phyloP scores from a whole-genome alignment of 2,797 vertebrate species.

The Halcyon leucocephala region DNA sequence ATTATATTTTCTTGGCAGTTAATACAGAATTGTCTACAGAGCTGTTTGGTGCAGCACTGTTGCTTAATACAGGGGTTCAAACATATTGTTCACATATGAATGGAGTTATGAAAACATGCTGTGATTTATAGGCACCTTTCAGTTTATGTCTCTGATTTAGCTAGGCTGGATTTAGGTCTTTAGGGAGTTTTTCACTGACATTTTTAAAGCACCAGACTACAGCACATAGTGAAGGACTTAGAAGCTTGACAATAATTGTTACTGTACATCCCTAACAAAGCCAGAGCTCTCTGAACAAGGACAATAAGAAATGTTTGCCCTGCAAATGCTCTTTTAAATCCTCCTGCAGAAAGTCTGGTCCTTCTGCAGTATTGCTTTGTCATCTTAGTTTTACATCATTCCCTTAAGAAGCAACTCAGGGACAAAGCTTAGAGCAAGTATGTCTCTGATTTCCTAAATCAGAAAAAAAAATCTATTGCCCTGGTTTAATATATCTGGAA shows the following conservation, averaged over 20 bases:
- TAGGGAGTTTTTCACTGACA: neutral
- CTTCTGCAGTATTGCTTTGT: neutral
- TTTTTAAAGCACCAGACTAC: neutral
- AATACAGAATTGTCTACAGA: neutral
- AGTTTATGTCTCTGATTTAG: neutral
- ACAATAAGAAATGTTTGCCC: neutral
- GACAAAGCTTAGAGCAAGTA: neutral
- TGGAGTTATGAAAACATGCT: neutral
- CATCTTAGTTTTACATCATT: neutral
- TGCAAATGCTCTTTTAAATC: neutral
- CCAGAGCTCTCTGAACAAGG: neutral
- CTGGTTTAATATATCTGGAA: neutral
- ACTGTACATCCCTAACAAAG: neutral
- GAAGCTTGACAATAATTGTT: neutral
- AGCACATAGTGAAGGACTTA: neutral
- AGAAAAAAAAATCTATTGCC: neutral
- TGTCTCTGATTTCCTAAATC: neutral
- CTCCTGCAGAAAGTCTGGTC: neutral
- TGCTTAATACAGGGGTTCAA: neutral
- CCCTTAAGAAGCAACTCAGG: neutral
- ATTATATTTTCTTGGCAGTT: constrained; percentile 15
- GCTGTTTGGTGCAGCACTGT: neutral
- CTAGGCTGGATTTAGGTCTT: neutral
- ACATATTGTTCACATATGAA: neutral
- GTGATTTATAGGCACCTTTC: constrained; percentile 37